Evolutionary conservation across 2,797 vertebrate genomes (phyloP), one percentile per base, ranked within the genome.

Genomic region (Bryconaethiops microstoma): DNA sequence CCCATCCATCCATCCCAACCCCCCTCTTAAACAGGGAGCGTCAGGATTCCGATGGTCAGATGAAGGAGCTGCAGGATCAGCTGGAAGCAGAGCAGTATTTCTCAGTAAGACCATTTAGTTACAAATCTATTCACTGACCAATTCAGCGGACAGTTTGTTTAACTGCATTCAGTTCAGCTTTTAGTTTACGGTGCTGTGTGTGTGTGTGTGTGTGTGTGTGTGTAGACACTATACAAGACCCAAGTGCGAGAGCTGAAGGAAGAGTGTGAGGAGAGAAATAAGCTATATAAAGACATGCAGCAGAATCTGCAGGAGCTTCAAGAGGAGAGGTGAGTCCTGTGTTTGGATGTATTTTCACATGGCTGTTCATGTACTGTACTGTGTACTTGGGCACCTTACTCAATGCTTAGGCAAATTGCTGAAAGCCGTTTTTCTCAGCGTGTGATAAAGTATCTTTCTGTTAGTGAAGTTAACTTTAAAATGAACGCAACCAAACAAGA

Each of bases 11-110:
- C n/a, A n/a, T n/a, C n/a, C n/a, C n/a, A n/a, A n/a, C n/a, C 40
- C 7, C 40, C 7, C 40, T 54, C 16, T 54, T 6, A 13, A 10
- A 13, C 14, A 99, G 98, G 91, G 97, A 99, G 86, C 94, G 97
- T 29, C 97, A 97, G 67, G 98, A 99, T 88, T 94, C 97, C 55
- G 98, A 99, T 23, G 98, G 97, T 9, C 97, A 99, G 86, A 98
- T 99, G 97, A 99, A 98, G 90, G 98, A 99, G 84, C 92, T 99
- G 59, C 98, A 99, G 88, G 97, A 99, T 88, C 98, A 99, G 86
- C 92, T 99, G 13, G 97, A 99, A 90, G 97, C 98, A 0, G 97
- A 99, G 54, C 98, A 99, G 80, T 99, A 99, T 93, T 99, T 99
- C 90, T 99, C 98, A 1, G 98, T 99, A 91, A 92, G 94, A 71